These are phyloP conservation scores for Acanthopagrus latus DNA, from an alignment of 2,797 vertebrate species.

Conservation along the genomic window DNA sequence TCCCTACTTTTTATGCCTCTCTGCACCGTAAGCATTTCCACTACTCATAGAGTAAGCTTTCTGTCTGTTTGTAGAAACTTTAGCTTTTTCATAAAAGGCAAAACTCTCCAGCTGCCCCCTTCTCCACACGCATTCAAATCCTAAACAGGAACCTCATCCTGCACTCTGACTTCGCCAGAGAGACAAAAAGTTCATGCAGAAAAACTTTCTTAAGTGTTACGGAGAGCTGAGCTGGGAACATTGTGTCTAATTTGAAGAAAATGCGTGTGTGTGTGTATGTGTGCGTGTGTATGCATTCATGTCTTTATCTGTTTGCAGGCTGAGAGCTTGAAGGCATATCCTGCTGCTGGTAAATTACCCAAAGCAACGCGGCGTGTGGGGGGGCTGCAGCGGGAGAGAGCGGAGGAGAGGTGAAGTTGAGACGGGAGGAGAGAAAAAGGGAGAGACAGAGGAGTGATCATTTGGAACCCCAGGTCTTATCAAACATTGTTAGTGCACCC, in stretches of 20 bases:
- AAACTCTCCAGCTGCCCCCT: slow-evolving; percentile 19
- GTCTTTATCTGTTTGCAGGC: slow-evolving; percentile 68
- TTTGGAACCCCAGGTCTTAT: slow-evolving; percentile 76
- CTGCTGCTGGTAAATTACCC: slow-evolving; percentile 80
- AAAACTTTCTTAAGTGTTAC: slow-evolving; percentile 63
- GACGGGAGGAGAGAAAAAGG: slow-evolving; percentile 27
- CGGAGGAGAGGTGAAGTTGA: slow-evolving; percentile 47
- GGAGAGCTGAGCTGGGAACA: slow-evolving; percentile 46
- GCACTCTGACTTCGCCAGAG: slow-evolving; percentile 41
- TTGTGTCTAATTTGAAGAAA: slow-evolving; percentile 64
- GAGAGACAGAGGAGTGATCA: slow-evolving; percentile 68
- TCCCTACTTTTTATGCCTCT: neutral
- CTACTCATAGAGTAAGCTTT: slow-evolving; percentile 19
- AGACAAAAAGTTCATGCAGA: slow-evolving; percentile 45
- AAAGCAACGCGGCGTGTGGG: slow-evolving; percentile 68
- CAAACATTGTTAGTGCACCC: slow-evolving; percentile 77
- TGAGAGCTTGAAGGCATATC: slow-evolving; percentile 73
- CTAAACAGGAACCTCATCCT: slow-evolving; percentile 20
- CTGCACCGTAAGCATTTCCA: slow-evolving; percentile 39
- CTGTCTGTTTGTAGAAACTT: slow-evolving; percentile 35
- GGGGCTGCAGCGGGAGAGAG: slow-evolving; percentile 57
- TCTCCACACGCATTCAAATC: slow-evolving; percentile 5
- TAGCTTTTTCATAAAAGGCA: slow-evolving; percentile 18
- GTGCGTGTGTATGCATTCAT: slow-evolving; percentile 30
- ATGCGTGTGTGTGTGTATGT: slow-evolving; percentile 10